Evolutionary conservation across 1,140 invertebrate species (phyloP).

Genomic region (Eupristina koningsbergeri): DNA sequence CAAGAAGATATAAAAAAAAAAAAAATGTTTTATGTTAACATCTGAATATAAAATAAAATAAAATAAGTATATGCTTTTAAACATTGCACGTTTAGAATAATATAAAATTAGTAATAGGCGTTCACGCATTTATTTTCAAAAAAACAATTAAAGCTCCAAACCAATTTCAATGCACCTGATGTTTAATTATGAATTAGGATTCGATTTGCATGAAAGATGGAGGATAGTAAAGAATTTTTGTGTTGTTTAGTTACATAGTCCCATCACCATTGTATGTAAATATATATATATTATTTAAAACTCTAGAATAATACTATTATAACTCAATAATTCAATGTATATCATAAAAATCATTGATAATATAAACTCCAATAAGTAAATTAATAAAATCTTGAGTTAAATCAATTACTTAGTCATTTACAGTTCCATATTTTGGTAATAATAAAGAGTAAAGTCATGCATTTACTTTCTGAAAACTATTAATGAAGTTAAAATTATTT

Average conservation of each 20-base stretch:
- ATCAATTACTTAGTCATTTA: too few relatives aligned
- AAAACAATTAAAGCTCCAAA: conserved; percentile 38
- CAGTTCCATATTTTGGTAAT: too few relatives aligned
- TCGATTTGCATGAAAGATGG: conserved; percentile 37
- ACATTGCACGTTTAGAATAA: conserved; percentile 39
- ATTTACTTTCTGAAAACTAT: too few relatives aligned
- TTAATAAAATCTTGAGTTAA: too few relatives aligned
- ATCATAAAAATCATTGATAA: background rate
- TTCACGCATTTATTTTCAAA: background rate
- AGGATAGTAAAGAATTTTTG: conserved; percentile 39
- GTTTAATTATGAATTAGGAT: conserved; percentile 33
- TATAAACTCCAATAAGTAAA: too few relatives aligned
- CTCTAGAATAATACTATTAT: background rate
- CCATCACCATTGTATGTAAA: conserved; percentile 30
- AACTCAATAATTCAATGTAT: background rate
- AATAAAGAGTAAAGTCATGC: too few relatives aligned
- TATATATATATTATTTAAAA: background rate
- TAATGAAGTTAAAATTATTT: too few relatives aligned
- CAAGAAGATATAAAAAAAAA: conserved; percentile 30
- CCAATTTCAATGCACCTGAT: conserved; percentile 36
- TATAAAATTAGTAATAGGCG: conserved; percentile 40
- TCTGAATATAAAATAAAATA: conserved; percentile 30
- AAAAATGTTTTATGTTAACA: conserved; percentile 41
- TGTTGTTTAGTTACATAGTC: conserved; percentile 19
- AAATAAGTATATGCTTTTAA: conserved; percentile 23